Evolutionary conservation across 2,888 invertebrate species (phyloP).

Genomic region (Cryptosula pallasiana): DNA sequence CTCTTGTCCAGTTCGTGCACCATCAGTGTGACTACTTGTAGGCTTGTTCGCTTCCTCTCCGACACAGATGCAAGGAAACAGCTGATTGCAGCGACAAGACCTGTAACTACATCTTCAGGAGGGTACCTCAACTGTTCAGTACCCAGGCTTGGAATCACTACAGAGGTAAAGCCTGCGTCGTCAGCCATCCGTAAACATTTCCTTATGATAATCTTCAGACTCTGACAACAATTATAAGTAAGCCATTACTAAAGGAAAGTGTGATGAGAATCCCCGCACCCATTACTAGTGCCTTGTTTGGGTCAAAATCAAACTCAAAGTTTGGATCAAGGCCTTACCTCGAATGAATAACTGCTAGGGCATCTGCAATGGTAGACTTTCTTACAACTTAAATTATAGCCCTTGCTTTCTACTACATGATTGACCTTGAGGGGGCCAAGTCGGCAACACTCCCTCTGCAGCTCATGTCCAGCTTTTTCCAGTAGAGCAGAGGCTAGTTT

Average conservation of each 20-base stretch:
- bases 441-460: background rate
- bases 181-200: background rate
- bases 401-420: background rate
- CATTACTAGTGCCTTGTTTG: no score
- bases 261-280: no score
- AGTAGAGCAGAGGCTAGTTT: background rate
- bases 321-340: no score
- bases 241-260: no score
- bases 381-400: background rate
- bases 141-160: background rate
- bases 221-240: background rate
- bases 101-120: background rate
- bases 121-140: background rate
- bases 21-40: background rate
- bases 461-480: background rate
- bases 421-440: background rate
- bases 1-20: background rate
- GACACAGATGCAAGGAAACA: background rate
- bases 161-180: background rate
- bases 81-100: background rate
- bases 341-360: background rate
- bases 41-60: background rate
- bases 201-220: background rate
- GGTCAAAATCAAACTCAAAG: no score
- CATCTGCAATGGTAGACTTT: background rate